phyloP scores from a whole-genome alignment of 2,888 invertebrate species.

The Exocentrus adspersus region DNA sequence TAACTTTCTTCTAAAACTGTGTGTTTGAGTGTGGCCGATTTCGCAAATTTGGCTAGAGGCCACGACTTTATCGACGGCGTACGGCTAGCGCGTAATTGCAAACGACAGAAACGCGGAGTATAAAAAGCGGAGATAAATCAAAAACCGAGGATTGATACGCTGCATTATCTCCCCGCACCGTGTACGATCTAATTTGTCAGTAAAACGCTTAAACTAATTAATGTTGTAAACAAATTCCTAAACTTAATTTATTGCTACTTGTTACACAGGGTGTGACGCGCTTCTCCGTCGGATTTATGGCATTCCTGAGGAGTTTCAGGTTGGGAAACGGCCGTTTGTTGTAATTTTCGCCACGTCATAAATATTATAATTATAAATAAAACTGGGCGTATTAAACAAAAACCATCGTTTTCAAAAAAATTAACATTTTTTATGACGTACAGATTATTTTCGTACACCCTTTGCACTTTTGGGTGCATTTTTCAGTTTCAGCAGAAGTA shows the following conservation, averaged over 20 bases:
- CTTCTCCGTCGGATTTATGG: not conserved
- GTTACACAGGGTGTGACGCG: not conserved
- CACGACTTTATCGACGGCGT: conserved; percentile 46
- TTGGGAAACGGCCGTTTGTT: not conserved
- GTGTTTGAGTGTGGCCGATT: too few species aligned
- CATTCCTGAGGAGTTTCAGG: not conserved
- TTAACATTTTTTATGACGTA: too few species aligned
- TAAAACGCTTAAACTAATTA: conserved; percentile 27
- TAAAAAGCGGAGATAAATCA: conserved; percentile 26
- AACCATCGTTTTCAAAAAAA: too few species aligned
- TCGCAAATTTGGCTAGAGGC: too few species aligned
- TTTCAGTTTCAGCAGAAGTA: too few species aligned
- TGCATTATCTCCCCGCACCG: conserved; percentile 4
- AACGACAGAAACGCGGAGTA: conserved; percentile 18
- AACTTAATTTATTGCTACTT: conserved; percentile 19
- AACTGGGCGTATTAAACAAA: too few species aligned
- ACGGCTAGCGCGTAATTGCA: conserved; percentile 39
- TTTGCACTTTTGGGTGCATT: too few species aligned
- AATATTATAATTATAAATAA: too few species aligned
- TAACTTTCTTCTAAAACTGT: too few species aligned
- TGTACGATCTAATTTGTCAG: conserved; percentile 29
- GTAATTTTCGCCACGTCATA: too few species aligned
- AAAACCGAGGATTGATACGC: conserved; percentile 19
- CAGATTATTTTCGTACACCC: too few species aligned
- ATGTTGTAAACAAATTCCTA: conserved; percentile 23